Percentiles rank a stretch among this genome's conserved stretches.
These are phyloP conservation scores for Neoaliturus tenellus DNA, from an alignment of 2,888 invertebrate genomes.

Conservation along the genomic window DNA sequence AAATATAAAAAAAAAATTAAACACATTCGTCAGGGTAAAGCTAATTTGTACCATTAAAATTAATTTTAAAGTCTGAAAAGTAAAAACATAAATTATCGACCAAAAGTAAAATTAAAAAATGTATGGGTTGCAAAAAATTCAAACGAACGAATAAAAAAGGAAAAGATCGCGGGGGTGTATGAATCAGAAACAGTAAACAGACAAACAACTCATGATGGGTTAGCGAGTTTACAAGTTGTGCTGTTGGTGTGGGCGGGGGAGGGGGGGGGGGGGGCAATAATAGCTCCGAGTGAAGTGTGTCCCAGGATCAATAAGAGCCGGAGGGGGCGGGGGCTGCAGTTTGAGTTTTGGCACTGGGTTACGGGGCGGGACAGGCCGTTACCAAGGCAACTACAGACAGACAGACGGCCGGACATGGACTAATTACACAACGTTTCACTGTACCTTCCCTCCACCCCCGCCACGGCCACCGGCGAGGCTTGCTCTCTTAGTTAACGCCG, in stretches of 20 bases:
- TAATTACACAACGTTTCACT: slow-evolving; percentile 53
- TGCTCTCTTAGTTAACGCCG: slow-evolving; percentile 38
- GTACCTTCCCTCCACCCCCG: slow-evolving; percentile 12
- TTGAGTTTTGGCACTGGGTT: slow-evolving; percentile 53
- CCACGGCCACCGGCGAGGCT: not conserved
- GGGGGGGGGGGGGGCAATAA: slow-evolving; percentile 60
- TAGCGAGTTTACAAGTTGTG: slow-evolving; percentile 46
- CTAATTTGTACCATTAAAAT: no score
- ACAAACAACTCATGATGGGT: slow-evolving; percentile 46
- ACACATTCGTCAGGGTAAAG: no score
- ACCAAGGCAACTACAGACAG: slow-evolving; percentile 53
- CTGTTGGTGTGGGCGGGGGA: slow-evolving; percentile 57
- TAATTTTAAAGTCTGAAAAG: no score
- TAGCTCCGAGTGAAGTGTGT: slow-evolving; percentile 66
- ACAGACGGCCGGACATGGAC: slow-evolving; percentile 51
- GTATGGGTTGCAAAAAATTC: no score
- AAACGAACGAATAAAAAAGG: no score
- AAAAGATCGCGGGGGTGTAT: not conserved
- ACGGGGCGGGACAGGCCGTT: slow-evolving; percentile 52
- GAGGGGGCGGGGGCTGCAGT: slow-evolving; percentile 64
- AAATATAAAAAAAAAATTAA: no score
- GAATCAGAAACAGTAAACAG: slow-evolving; percentile 29
- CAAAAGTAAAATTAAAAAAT: no score
- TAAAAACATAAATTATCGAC: no score
- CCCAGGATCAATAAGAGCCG: slow-evolving; percentile 69